These are phyloP conservation scores for Tholera decimalis DNA, from an alignment of 2,888 invertebrate species.

Conservation along the genomic window DNA sequence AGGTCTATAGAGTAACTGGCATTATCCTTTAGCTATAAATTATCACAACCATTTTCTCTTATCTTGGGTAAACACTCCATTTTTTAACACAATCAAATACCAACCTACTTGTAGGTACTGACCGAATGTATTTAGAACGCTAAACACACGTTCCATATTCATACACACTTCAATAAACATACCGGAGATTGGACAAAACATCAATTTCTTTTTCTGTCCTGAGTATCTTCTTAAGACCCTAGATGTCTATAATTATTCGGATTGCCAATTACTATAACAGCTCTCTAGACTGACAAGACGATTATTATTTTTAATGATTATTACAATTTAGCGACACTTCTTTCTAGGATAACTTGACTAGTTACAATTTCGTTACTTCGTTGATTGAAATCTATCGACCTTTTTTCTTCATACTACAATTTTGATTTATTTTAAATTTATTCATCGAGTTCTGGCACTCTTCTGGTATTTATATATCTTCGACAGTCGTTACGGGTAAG, in stretches of 20 bases:
- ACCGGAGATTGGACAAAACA: constrained; percentile 50
- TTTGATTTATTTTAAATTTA: background rate
- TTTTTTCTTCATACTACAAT: background rate
- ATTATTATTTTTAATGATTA: constrained; percentile 59
- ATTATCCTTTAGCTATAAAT: no score
- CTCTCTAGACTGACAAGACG: constrained; percentile 23
- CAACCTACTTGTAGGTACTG: no score
- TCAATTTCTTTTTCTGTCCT: constrained; percentile 5
- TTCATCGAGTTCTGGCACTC: no score
- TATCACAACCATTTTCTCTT: no score
- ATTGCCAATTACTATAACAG: constrained; percentile 49
- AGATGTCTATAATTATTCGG: constrained; percentile 22
- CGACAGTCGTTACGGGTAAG: no score
- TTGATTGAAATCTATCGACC: background rate
- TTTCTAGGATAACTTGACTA: constrained; percentile 5
- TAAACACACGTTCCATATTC: constrained; percentile 22
- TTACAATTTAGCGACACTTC: constrained; percentile 18
- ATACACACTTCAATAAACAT: constrained; percentile 25
- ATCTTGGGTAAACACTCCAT: no score
- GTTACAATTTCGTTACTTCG: constrained; percentile 19
- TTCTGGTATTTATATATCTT: no score
- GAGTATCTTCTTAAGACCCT: no score
- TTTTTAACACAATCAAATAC: no score
- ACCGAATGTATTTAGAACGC: no score
- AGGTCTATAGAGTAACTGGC: no score